A percentile compares a stretch with the other conserved stretches of the same genome.
Evolutionary conservation across 2,888 invertebrate species (phyloP).

Genomic region (Hirtodrosophila alboralis): DNA sequence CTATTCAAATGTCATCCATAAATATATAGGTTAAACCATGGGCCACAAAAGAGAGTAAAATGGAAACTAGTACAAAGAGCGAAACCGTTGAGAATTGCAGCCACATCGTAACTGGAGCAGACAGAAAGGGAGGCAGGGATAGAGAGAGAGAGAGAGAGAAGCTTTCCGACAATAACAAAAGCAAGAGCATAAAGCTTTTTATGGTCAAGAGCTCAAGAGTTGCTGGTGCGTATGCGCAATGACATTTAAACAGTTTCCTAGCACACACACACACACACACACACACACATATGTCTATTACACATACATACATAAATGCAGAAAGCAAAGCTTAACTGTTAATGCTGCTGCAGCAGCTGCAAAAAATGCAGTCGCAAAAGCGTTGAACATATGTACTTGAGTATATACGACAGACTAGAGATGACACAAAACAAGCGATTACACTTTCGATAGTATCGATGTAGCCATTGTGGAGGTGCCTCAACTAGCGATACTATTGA

Average conservation of each 20-base stretch:
- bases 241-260: conserved; percentile 60
- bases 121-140: too few relatives aligned
- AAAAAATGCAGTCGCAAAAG: conserved; percentile 24
- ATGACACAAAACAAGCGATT: too few relatives aligned
- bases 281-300: conserved; percentile 3
- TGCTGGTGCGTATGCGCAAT: conserved; percentile 57
- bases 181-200: conserved; percentile 14
- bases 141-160: too few relatives aligned
- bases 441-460: too few relatives aligned
- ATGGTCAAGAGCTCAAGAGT: conserved; percentile 21
- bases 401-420: too few relatives aligned
- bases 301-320: background rate
- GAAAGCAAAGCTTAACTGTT: background rate
- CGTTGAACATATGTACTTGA: conserved; percentile 7
- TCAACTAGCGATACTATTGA: too few relatives aligned
- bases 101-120: conserved; percentile 37
- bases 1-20: conserved; percentile 49
- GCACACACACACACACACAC: conserved; percentile 13
- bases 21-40: conserved; percentile 58
- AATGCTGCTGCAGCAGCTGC: conserved; percentile 18
- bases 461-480: too few relatives aligned
- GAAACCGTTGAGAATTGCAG: conserved; percentile 1
- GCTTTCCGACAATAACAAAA: conserved; percentile 9
- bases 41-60: conserved; percentile 27
- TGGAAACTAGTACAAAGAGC: conserved; percentile 16